phyloP scores from a whole-genome alignment of 2,113 vertebrate species.

The Cinclus cinclus region DNA sequence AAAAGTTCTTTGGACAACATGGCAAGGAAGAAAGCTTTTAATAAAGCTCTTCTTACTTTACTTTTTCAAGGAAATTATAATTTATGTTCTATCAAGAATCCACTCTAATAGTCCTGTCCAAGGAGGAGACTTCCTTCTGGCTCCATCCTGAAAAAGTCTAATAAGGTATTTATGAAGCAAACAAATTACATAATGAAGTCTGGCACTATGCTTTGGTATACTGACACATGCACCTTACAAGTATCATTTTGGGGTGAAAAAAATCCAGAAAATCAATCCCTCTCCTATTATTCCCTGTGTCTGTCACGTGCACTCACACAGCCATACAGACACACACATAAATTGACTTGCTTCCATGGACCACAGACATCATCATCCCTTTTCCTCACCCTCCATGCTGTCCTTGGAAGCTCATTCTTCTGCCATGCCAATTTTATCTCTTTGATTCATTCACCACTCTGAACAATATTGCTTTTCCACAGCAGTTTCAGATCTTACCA shows the following conservation, averaged over 20 bases:
- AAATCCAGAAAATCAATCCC: neutral
- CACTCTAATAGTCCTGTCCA: neutral
- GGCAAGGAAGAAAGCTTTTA: neutral
- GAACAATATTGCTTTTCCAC: neutral
- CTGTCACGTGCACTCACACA: fast-evolving
- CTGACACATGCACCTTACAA: neutral
- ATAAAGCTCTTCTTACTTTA: neutral
- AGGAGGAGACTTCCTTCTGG: neutral
- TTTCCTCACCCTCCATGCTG: neutral
- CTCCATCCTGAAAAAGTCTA: neutral
- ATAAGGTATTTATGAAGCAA: neutral
- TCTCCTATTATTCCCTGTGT: neutral
- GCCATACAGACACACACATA: neutral
- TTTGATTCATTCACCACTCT: neutral
- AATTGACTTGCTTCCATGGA: neutral
- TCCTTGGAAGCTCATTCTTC: neutral
- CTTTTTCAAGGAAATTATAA: neutral
- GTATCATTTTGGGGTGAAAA: neutral
- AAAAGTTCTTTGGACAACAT: neutral
- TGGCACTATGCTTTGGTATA: neutral
- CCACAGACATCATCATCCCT: neutral
- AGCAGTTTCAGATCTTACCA: neutral
- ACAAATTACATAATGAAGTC: neutral
- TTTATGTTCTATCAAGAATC: neutral
- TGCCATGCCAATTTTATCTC: neutral